Percentiles rank a stretch among this genome's conserved stretches.
Evolutionary conservation across 2,888 invertebrate genomes (phyloP).

Genomic region (Acanthococcus lagerstroemiae): DNA sequence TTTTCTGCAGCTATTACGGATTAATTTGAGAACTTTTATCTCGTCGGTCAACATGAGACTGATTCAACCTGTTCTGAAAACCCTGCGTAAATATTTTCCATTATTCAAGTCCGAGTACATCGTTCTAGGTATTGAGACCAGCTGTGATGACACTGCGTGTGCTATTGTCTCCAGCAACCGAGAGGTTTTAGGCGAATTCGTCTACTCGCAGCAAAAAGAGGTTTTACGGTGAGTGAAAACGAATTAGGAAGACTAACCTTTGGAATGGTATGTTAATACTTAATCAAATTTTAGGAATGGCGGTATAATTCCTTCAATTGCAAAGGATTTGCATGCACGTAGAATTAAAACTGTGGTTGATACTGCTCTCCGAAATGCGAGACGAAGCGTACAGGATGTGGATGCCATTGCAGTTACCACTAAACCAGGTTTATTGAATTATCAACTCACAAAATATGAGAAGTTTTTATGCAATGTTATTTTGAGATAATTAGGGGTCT

Average conservation of each 20-base stretch:
- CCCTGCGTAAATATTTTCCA: too few species aligned
- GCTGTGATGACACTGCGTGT: slow-evolving; percentile 94
- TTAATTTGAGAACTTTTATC: too few species aligned
- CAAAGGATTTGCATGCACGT: slow-evolving; percentile 65
- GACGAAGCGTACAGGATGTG: slow-evolving; percentile 52
- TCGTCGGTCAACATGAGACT: too few species aligned
- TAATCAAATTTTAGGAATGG: slow-evolving; percentile 50
- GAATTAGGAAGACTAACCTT: slow-evolving; percentile 7
- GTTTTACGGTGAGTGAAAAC: slow-evolving; percentile 13
- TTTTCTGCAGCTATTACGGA: too few species aligned
- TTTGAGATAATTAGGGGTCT: too few species aligned
- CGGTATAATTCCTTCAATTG: slow-evolving; percentile 82
- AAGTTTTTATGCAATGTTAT: slow-evolving; percentile 4
- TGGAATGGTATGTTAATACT: background rate
- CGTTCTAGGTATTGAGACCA: slow-evolving; percentile 88
- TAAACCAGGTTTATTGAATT: slow-evolving; percentile 76
- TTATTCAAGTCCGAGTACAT: too few species aligned
- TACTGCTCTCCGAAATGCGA: slow-evolving; percentile 48
- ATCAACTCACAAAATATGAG: slow-evolving; percentile 8
- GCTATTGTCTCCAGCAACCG: slow-evolving; percentile 69
- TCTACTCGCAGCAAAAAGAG: slow-evolving; percentile 62
- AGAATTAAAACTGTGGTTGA: slow-evolving; percentile 66
- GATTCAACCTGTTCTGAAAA: too few species aligned
- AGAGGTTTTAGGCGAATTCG: slow-evolving; percentile 64
- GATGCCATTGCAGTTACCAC: slow-evolving; percentile 87